These are phyloP conservation scores for Stenotaenia linearis DNA, from an alignment of 2,888 invertebrate genomes.

Conservation along the genomic window DNA sequence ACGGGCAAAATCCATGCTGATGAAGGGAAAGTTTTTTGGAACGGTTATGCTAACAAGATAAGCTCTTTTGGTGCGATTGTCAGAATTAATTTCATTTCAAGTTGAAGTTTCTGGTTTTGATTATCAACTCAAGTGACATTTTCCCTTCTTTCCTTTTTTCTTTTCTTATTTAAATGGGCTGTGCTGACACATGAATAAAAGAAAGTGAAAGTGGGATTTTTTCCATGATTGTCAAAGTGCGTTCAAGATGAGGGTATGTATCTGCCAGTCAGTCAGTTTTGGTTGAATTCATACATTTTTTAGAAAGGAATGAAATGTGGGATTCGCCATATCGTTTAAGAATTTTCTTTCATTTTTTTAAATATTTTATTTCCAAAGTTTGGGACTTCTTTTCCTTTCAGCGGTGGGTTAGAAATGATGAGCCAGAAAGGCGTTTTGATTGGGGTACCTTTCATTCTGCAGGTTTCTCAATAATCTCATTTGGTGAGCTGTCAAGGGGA, in stretches of 20 bases:
- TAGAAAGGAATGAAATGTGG: background rate
- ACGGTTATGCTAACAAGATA: constrained; percentile 16
- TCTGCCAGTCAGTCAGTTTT: constrained; percentile 2
- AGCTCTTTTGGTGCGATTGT: background rate
- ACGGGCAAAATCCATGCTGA: background rate
- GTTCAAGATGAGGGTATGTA: background rate
- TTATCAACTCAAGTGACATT: constrained; percentile 20
- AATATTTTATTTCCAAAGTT: background rate
- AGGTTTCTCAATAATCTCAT: constrained; percentile 24
- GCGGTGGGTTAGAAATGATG: background rate
- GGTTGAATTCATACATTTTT: background rate
- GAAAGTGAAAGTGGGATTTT: background rate
- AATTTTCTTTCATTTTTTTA: constrained; percentile 44
- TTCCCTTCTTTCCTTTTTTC: constrained; percentile 32
- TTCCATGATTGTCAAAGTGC: background rate
- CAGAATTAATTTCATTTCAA: constrained; percentile 20
- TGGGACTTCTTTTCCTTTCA: background rate
- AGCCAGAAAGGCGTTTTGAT: constrained; percentile 6
- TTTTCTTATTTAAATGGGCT: constrained; percentile 30
- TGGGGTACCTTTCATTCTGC: constrained; percentile 12
- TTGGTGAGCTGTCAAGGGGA: constrained; percentile 24
- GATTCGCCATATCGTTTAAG: background rate
- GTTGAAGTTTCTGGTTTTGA: constrained; percentile 26
- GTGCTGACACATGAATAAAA: constrained; percentile 22
- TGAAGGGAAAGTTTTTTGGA: background rate